Evolutionary conservation across 1,140 invertebrate species (phyloP).

Genomic region (Leptinotarsa defecta): DNA sequence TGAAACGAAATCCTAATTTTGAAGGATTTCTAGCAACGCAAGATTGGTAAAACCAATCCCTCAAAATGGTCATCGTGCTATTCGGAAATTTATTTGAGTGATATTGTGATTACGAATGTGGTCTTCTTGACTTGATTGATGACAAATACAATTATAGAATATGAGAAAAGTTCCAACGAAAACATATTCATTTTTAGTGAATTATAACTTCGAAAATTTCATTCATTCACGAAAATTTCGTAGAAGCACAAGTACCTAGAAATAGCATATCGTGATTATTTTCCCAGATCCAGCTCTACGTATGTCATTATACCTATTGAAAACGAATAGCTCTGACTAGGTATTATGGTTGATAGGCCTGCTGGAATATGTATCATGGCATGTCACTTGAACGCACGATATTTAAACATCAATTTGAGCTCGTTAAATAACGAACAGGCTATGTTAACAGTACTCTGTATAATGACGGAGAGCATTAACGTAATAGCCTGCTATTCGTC

Average conservation of each 20-base stretch:
- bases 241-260: neutral
- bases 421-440: constrained; percentile 8
- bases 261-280: neutral
- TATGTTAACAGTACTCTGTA: constrained; percentile 5
- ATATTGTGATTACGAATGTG: too few species aligned
- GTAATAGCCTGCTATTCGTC: constrained; percentile 6
- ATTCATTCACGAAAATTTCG: neutral
- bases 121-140: too few species aligned
- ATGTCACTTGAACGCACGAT: constrained; percentile 8
- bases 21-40: too few species aligned
- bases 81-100: too few species aligned
- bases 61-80: too few species aligned
- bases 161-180: too few species aligned
- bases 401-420: constrained; percentile 14
- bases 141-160: too few species aligned
- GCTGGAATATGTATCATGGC: neutral
- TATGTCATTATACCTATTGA: neutral
- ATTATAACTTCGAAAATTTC: too few species aligned
- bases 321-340: neutral
- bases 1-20: too few species aligned
- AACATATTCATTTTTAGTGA: too few species aligned
- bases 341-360: too few species aligned
- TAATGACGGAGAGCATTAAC: constrained; percentile 7
- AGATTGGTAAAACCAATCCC: too few species aligned
- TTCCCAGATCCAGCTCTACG: neutral